Conservation (phyloP, 2,797 vertebrate genomes). For the Pseudomugil gertrudae region DNA sequence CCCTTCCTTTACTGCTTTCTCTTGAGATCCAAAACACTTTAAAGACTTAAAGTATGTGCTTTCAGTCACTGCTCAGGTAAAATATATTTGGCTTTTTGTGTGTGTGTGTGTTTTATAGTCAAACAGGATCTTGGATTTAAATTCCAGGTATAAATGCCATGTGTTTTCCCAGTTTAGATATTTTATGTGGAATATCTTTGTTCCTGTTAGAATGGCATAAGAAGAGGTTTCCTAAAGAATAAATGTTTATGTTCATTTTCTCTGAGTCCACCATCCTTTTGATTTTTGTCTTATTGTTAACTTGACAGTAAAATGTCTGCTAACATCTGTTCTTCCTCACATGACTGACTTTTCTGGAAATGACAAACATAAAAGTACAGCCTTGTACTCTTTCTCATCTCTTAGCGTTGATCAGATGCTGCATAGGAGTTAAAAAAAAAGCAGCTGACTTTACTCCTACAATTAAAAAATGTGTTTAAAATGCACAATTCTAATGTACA, state of each 20-base stretch:
- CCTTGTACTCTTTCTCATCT: background rate
- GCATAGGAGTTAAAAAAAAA: background rate
- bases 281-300: background rate
- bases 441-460: background rate
- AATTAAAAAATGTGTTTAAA: background rate
- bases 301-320: background rate
- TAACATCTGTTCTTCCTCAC: background rate
- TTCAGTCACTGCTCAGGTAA: slow-evolving; percentile 40
- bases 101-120: background rate
- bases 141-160: background rate
- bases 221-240: background rate
- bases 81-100: slow-evolving; percentile 16
- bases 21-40: slow-evolving; percentile 59
- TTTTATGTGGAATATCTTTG: slow-evolving; percentile 5
- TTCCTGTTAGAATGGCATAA: background rate
- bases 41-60: slow-evolving; percentile 45
- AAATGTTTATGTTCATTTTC: background rate
- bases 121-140: background rate
- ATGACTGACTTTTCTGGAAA: slow-evolving; percentile 1
- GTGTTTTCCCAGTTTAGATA: background rate
- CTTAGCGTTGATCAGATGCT: slow-evolving; percentile 2
- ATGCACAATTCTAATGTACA: background rate
- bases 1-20: slow-evolving; percentile 36
- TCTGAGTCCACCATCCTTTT: background rate
- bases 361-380: background rate